These are phyloP conservation scores for Gracilinanus agilis DNA, from an alignment of 2,113 vertebrate genomes.

Conservation along the genomic window DNA sequence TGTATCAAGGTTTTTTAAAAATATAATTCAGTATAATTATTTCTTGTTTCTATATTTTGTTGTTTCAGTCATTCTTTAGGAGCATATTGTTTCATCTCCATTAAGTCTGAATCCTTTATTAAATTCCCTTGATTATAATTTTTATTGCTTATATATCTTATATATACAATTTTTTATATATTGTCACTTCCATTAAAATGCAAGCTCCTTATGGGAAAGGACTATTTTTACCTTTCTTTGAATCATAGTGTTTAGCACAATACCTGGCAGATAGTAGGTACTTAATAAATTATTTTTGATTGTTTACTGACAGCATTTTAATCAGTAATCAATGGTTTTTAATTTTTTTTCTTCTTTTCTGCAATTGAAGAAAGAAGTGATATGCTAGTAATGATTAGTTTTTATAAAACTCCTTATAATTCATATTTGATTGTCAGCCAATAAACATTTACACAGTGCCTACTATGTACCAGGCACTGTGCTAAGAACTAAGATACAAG, in stretches of 20 bases:
- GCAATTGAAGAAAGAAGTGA: neutral
- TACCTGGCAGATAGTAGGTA: neutral
- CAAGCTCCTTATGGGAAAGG: neutral
- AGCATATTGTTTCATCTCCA: neutral
- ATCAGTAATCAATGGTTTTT: neutral
- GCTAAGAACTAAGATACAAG: neutral
- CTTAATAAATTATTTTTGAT: neutral
- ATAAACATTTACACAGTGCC: neutral
- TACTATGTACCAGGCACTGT: neutral
- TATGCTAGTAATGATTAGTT: neutral
- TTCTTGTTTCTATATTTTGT: neutral
- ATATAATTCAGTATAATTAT: neutral
- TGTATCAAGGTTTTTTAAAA: neutral
- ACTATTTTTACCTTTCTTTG: neutral
- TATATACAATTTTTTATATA: neutral
- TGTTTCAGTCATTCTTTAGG: neutral
- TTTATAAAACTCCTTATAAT: neutral
- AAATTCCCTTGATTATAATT: neutral
- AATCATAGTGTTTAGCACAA: neutral
- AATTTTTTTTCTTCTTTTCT: neutral
- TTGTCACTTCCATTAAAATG: neutral
- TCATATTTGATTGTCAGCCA: neutral
- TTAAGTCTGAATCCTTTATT: neutral
- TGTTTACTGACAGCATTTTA: neutral
- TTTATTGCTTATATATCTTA: neutral